A percentile compares a stretch with the other conserved stretches of the same genome.
These are phyloP conservation scores for Benitochromis conjunctus DNA, from an alignment of 2,113 vertebrate genomes.

Conservation along the genomic window DNA sequence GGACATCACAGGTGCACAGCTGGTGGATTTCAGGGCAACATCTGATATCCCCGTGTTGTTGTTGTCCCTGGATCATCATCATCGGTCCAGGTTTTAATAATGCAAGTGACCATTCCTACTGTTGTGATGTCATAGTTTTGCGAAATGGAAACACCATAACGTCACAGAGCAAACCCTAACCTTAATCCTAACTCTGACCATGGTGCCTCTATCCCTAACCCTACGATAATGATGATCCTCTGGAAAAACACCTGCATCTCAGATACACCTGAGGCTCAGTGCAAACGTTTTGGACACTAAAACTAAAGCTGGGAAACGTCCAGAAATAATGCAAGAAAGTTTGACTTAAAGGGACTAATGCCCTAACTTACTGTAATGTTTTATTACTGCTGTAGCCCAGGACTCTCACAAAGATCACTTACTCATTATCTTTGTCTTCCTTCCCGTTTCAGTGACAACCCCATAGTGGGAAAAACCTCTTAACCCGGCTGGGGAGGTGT, in stretches of 20 bases:
- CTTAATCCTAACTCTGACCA: not conserved
- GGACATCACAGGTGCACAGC: too few species aligned
- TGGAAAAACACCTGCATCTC: not conserved
- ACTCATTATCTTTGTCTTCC: not conserved
- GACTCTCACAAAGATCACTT: not conserved
- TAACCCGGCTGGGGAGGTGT: slow-evolving; percentile 53
- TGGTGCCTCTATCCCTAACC: not conserved
- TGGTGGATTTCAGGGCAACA: not conserved
- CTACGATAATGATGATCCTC: not conserved
- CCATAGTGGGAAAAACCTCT: slow-evolving; percentile 89
- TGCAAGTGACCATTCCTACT: not conserved
- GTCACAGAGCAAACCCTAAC: not conserved
- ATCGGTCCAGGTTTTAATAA: not conserved
- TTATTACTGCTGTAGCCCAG: not conserved
- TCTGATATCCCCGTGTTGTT: not conserved
- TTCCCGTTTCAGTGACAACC: slow-evolving; percentile 83
- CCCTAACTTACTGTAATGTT: not conserved
- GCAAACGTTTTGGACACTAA: not conserved
- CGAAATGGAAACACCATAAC: not conserved
- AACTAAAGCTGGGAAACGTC: not conserved
- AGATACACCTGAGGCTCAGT: not conserved
- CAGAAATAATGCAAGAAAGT: not conserved
- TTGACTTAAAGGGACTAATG: not conserved
- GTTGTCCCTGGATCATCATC: not conserved
- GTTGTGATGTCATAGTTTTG: not conserved